Base-by-base conservation (phyloP, 2,113 vertebrate species). In the Cricetomys ansorgei region DNA sequence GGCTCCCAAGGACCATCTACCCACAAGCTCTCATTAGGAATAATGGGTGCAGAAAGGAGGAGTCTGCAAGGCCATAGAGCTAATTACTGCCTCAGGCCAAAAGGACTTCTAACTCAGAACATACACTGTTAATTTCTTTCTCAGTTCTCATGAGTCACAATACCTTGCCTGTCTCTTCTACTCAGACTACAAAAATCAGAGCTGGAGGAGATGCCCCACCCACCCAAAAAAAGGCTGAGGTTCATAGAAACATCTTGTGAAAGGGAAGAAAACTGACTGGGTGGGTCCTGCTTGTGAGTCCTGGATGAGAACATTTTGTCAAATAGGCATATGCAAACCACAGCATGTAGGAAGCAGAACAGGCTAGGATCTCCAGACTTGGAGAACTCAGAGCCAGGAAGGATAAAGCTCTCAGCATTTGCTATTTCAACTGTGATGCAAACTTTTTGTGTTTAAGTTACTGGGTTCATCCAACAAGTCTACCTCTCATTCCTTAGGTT, bases 81-180 rank as follows among this genome's bases (percentile, higher is more conserved):
- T 91, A 65, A 75, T 79, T 59, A 91, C 3, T 43, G 53, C 64
- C 50, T 84, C 62, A 73, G 59, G 70, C 55, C 37, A 5, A 92
- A 94, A 53, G 50, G 73, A 86, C 72, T 77, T 89, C 17, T 21
- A 96, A 94, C 37, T 91, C 13, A 88, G 70, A 94, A 92, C 16
- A 17, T 37, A 69, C 1, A 37, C 57, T 77, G 64, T 79, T 72
- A 75, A 91, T 95, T 55, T 57, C 80, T 76, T 88, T 91, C n/a
- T 90, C 40, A 81, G 25, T 67, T 67, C 62, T 81, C 77, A 25
- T 2, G 15, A 89, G 65, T 64, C 55, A 86, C 64, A 77, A 85
- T n/a, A 77, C 5, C 11, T 37, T 1, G 37, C 25, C 77, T 45
- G 29, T 62, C 87, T 91, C 53, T 91, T 92, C 77, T 57, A 27